Base-by-base conservation (phyloP, 2,113 vertebrate genomes). In the Calypte anna region DNA sequence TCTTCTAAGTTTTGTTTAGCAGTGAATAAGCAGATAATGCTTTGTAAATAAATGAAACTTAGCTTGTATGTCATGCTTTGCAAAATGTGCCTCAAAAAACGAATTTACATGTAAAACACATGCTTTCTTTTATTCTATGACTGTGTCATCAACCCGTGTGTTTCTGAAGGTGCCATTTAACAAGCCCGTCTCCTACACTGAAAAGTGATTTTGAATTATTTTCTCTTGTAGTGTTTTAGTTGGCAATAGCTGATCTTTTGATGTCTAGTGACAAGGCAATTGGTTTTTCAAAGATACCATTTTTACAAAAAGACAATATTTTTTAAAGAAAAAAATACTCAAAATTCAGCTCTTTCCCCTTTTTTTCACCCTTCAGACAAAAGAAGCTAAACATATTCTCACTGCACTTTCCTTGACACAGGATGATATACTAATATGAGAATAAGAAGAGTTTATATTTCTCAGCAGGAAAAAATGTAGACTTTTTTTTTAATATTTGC, bases 321-420 rank as follows among this genome's bases (percentile, higher is more conserved):
- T 38, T 94, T 92, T 92, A 93, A 31, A 85, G 58, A 57, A 97
- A 95, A 95, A 86, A 82, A 50, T 5, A 33, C 64, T 91, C 24
- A 61, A 88, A 86, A 91, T 59, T 40, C 10, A 79, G 5, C 17
- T 63, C 48, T 83, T 59, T 78, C 84, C 28, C 51, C 82, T 82
- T 86, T 77, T 77, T 89, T 82, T 86, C 55, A 75, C 43, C 28
- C 43, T 93, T 76, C n/a, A 84, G 86, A 95, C 51, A 94, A 96
- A 94, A 96, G 44, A 77, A 78, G 63, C 77, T 93, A 91, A 96
- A 97, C 97, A 95, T 90, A 93, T 76, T 89, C 67, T 62, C 31
- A 38, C 50, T 88, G 59, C 11, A 38, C 94, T 86, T 75, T 70
- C 55, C 53, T 92, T 62, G 55, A 79, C 54, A 27, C 48, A 82